phyloP scores from a whole-genome alignment of 2,888 invertebrate genomes.

The Macrophya alboannulata region DNA sequence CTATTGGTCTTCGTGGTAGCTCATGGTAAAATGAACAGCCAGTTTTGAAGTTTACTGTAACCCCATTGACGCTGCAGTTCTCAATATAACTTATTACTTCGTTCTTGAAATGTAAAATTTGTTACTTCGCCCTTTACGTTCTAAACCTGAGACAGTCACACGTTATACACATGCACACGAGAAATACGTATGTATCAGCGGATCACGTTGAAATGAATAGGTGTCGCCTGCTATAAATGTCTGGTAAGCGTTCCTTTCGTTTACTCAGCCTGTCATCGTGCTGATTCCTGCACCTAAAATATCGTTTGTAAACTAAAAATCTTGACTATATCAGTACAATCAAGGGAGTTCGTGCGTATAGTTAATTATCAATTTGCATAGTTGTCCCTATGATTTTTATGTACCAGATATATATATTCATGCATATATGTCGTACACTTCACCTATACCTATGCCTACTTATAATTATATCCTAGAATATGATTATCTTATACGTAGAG shows the following conservation, averaged over 20 bases:
- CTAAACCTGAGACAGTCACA: no score
- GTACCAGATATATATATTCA: neutral
- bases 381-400: neutral
- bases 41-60: no score
- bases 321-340: neutral
- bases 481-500: slow-evolving; percentile 28
- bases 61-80: no score
- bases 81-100: no score
- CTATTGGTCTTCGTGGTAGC: no score
- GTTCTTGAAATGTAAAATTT: no score
- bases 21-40: no score
- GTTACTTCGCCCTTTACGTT: no score
- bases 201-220: neutral
- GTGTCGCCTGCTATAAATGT: neutral
- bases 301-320: slow-evolving; percentile 15
- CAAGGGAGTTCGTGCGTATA: slow-evolving; percentile 9
- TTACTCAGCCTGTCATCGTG: neutral
- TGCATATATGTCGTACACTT: neutral
- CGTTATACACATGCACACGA: no score
- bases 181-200: no score
- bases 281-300: neutral
- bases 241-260: neutral
- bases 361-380: slow-evolving; percentile 6
- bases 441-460: neutral
- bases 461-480: slow-evolving; percentile 19